Base-by-base conservation (phyloP, 2,113 vertebrate genomes). In the Oncorhynchus kisutch region DNA sequence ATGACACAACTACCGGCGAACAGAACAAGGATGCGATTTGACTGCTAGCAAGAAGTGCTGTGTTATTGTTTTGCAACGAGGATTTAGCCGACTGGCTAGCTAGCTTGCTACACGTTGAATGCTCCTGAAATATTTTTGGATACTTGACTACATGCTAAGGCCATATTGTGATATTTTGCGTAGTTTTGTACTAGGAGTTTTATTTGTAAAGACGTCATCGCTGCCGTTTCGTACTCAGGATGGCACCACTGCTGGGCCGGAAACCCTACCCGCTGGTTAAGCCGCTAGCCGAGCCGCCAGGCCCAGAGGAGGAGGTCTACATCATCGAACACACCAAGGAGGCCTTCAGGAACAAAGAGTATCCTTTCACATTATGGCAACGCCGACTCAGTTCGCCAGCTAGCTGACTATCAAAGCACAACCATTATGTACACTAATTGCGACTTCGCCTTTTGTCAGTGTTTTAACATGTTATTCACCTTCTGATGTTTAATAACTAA, bases 311-410 rank as follows among this genome's bases (percentile, higher is more conserved):
- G 81, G 92, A 94, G 82, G 92, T 96, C 79, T 96, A 93, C 94
- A 94, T 94, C 88, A 94, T 98, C 89, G 91, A 96, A 76, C 97
- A 97, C 94, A 96, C 93, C 82, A 95, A 96, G 87, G 97, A 98
- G 94, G 96, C 96, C 94, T 97, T 97, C 94, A 95, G 93, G 93
- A 97, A 95, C 90, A 96, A 95, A 94, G 97, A 98, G 97, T 98
- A 98, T 97, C 97, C 96, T 93, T 94, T 73, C 25, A 59, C 34
- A 31, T 67, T 29, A 11, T 11, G 45, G 27, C 54, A 25, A 25
- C 0, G 34, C n/a, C 51, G 29, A 27, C n/a, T 62, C 59, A 24
- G 59, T 62, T 22, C 7, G 2, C 22, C 24, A 66, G 22, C 25
- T 29, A 14, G 2, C 64, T 66, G 18, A n/a, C 14, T n/a, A 62